These are phyloP conservation scores for Odontocolon sp. DNA, from an alignment of 2,888 invertebrate genomes.

Conservation along the genomic window DNA sequence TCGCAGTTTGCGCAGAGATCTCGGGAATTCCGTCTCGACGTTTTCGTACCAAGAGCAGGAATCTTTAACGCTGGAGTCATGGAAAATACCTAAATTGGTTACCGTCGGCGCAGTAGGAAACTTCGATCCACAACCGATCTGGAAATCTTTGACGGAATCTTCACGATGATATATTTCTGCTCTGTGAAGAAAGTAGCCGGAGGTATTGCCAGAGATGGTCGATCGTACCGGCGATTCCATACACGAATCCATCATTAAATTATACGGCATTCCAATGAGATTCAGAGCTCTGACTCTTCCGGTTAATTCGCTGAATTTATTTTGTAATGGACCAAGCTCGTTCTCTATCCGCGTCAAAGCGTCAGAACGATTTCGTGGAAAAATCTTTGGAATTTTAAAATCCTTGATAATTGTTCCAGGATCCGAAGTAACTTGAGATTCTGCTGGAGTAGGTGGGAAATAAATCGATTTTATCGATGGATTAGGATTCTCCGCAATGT, in stretches of 20 bases:
- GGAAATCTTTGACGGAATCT: conserved; percentile 13
- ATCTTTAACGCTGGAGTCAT: neutral
- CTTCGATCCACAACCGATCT: neutral
- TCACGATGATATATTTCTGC: conserved; percentile 48
- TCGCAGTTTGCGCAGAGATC: conserved; percentile 2
- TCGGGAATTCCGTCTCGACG: neutral
- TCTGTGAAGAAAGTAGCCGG: conserved; percentile 52
- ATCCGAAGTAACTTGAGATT: neutral
- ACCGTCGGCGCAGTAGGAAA: conserved; percentile 21
- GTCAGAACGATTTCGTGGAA: conserved; percentile 49
- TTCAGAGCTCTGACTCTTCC: conserved; percentile 65
- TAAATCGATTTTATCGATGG: conserved; percentile 68
- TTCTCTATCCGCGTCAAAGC: conserved; percentile 65
- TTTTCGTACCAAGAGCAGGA: conserved; percentile 16
- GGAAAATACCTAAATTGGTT: neutral
- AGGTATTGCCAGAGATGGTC: conserved; percentile 36
- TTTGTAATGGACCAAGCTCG: conserved; percentile 67
- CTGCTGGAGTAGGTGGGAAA: conserved; percentile 61
- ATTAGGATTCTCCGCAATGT: conserved; percentile 64
- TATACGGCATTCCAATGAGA: conserved; percentile 40
- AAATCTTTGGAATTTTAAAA: neutral
- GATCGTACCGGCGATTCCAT: conserved; percentile 25
- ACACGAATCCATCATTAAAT: conserved; percentile 6
- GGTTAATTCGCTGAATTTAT: conserved; percentile 65
- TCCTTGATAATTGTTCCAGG: neutral